Evolutionary conservation across 2,888 invertebrate species (phyloP), one percentile per base, ranked within the genome.

Genomic region (Caenorhabditis drosophilae): DNA sequence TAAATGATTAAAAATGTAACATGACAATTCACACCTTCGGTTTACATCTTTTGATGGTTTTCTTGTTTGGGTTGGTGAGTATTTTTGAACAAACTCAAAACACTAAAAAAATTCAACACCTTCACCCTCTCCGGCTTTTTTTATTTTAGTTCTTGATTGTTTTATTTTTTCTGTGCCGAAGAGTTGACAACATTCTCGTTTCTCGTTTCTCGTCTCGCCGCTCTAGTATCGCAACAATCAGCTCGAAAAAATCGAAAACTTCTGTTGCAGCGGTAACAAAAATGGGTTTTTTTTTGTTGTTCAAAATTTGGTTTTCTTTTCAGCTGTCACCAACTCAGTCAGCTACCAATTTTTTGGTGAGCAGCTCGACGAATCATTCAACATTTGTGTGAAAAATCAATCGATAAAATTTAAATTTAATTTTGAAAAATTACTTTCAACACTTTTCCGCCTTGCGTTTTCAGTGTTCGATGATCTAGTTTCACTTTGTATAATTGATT

Each of bases 391-490:
- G 42, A 47, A 7, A 20, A 20, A 20, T 31, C 12, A 31, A 9
- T 31, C 31, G 31, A 41, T 22, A 22, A 41, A 41, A 15, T 22
- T 41, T 15, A 22, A 16, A 23, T 6, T 11, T 38, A 38, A 16
- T 38, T 38, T 9, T 6, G 9, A 38, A 16, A 7, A 38, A 38
- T 38, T 20, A 80, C 80, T 72, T 76, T 64, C n/a, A 80, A 54
- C 9, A 70, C 51, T 23, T 76, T 57, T 16, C 77, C 76, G 36
- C 59, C 76, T 44, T 68, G 67, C 1, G 78, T 80, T 47, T 79
- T 80, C 26, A 80, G 54, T 7, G 71, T 63, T n/a, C 73, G 61
- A 22, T 73, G 68, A 45, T 80, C 80, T 9, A 80, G 67, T 7
- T 67, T 50, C 22, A 80, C 44, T 45, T 76, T 67, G 52, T 67